These are phyloP conservation scores for Macroglossus sobrinus DNA, from an alignment of 2,113 vertebrate genomes.

Conservation along the genomic window DNA sequence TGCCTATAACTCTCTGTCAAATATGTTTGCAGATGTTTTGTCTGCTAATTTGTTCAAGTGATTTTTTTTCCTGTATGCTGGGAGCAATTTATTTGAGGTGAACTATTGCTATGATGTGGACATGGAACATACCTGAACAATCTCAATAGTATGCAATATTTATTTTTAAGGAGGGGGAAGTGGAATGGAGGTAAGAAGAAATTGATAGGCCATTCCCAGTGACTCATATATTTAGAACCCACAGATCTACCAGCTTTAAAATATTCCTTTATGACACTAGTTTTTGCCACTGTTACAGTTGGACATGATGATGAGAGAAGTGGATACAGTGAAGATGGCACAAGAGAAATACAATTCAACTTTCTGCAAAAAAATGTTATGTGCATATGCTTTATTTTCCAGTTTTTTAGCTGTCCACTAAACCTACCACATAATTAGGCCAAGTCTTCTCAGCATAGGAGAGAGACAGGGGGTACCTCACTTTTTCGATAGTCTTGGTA, in stretches of 20 bases:
- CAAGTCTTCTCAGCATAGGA: not conserved
- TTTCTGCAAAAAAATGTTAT: not conserved
- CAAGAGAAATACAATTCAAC: not conserved
- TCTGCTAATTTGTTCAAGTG: not conserved
- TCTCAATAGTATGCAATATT: not conserved
- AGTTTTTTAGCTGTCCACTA: not conserved
- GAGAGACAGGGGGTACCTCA: not conserved
- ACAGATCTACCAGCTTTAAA: not conserved
- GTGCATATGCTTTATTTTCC: not conserved
- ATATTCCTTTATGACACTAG: not conserved
- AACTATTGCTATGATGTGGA: not conserved
- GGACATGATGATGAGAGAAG: not conserved
- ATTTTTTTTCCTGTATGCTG: not conserved
- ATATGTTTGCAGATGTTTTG: not conserved
- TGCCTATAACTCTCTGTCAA: not conserved
- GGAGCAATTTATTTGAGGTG: not conserved
- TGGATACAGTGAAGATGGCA: accelerated
- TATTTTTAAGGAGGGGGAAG: not conserved
- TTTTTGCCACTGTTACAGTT: not conserved
- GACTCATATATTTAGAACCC: not conserved
- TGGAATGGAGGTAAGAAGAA: not conserved
- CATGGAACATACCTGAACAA: not conserved
- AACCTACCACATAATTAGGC: not conserved
- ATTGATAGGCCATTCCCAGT: no score
- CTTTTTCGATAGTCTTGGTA: not conserved